Evolutionary conservation across 1,140 invertebrate genomes (phyloP).

Genomic region (Octopus bimaculoides): DNA sequence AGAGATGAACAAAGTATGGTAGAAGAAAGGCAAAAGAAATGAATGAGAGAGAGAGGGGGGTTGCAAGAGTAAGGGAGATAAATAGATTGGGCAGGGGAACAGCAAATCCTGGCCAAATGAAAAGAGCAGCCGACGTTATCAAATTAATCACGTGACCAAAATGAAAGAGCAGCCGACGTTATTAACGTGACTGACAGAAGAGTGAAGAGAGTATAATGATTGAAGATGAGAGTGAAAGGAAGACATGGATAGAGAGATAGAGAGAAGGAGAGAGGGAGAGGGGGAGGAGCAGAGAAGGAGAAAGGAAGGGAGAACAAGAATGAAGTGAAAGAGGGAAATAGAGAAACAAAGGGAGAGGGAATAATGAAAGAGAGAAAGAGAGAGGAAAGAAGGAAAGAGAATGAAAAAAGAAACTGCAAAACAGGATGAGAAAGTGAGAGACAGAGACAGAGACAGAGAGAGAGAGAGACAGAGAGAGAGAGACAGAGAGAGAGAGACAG

Average conservation of each 20-base stretch:
- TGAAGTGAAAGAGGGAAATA: not conserved
- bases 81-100: not conserved
- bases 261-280: not conserved
- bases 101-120: not conserved
- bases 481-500: slow-evolving; percentile 12
- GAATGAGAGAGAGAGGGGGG: slow-evolving; percentile 12
- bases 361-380: not conserved
- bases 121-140: not conserved
- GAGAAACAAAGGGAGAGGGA: not conserved
- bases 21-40: not conserved
- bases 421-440: slow-evolving; percentile 13
- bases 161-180: not conserved
- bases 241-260: not conserved
- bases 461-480: slow-evolving; percentile 12
- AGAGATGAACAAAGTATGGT: not conserved
- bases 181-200: not conserved
- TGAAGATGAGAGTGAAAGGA: not conserved
- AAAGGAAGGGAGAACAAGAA: not conserved
- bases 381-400: not conserved
- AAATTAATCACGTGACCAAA: not conserved
- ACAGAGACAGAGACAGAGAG: slow-evolving; percentile 18
- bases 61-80: slow-evolving; percentile 6
- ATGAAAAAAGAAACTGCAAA: not conserved
- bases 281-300: not conserved
- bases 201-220: not conserved